These are phyloP conservation scores for Nemoura dubitans DNA, from an alignment of 2,888 invertebrate species.

Conservation along the genomic window DNA sequence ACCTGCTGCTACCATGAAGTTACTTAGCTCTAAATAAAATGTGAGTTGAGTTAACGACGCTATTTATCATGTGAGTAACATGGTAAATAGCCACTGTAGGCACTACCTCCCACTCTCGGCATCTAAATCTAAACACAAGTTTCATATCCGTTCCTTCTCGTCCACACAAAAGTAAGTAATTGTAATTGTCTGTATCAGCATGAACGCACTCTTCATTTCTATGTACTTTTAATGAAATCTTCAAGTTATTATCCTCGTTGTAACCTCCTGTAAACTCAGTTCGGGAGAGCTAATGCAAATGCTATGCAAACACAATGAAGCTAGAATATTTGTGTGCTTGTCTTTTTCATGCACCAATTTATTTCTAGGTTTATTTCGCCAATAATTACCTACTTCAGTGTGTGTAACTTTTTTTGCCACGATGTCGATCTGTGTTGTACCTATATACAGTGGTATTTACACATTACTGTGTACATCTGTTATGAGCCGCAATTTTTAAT, in stretches of 20 bases:
- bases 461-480: background rate
- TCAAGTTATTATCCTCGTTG: background rate
- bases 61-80: background rate
- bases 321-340: background rate
- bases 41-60: constrained; percentile 1
- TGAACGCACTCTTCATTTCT: background rate
- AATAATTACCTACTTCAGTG: background rate
- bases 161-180: background rate
- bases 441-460: background rate
- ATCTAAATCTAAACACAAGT: background rate
- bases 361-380: background rate
- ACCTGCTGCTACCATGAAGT: background rate
- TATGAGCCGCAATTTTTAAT: background rate
- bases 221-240: background rate
- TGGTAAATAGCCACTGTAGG: background rate
- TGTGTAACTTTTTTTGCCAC: background rate
- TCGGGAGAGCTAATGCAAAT: background rate
- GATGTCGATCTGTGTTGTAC: background rate
- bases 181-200: background rate
- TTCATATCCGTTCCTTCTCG: background rate
- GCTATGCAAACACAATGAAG: background rate
- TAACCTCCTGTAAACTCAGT: background rate
- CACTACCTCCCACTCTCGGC: background rate
- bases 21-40: constrained; percentile 17
- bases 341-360: background rate